Evolutionary conservation across 2,113 vertebrate species (phyloP).

Genomic region (Onychostruthus taczanowskii): DNA sequence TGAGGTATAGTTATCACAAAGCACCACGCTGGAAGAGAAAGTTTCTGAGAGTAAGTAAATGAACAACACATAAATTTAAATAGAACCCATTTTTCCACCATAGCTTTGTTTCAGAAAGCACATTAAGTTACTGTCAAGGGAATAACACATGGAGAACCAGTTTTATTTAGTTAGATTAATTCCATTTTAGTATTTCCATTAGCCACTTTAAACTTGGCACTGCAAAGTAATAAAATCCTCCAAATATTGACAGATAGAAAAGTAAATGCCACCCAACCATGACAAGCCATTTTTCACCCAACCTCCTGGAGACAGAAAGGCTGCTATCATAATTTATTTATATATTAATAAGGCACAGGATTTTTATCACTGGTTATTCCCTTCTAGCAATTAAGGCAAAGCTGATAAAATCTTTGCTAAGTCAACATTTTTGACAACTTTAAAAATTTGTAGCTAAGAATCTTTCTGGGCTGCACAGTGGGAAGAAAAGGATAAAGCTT

Average conservation of each 20-base stretch:
- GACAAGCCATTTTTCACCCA: conserved; percentile 68
- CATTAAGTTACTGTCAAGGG: conserved; percentile 55
- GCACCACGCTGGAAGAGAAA: neutral
- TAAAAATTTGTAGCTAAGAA: neutral
- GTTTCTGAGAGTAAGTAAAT: neutral
- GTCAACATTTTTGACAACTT: conserved; percentile 43
- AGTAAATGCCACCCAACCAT: conserved; percentile 69
- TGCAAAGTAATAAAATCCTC: conserved; percentile 71
- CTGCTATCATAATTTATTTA: conserved; percentile 52
- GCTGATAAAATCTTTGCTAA: conserved; percentile 37
- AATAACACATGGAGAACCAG: conserved; percentile 8
- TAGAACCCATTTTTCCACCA: neutral
- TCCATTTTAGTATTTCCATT: conserved; percentile 80
- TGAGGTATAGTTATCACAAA: neutral
- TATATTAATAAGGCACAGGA: conserved; percentile 53
- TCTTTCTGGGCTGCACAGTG: neutral
- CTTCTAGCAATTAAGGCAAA: conserved; percentile 38
- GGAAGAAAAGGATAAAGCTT: neutral
- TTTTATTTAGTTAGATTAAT: conserved; percentile 76
- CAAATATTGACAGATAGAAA: conserved; percentile 79
- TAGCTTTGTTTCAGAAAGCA: conserved; percentile 48
- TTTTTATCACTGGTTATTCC: conserved; percentile 43
- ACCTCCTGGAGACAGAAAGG: conserved; percentile 37
- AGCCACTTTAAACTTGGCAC: conserved; percentile 72
- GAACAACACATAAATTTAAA: neutral